Conservation (phyloP, 2,888 invertebrate species). For the Sipha maydis region DNA sequence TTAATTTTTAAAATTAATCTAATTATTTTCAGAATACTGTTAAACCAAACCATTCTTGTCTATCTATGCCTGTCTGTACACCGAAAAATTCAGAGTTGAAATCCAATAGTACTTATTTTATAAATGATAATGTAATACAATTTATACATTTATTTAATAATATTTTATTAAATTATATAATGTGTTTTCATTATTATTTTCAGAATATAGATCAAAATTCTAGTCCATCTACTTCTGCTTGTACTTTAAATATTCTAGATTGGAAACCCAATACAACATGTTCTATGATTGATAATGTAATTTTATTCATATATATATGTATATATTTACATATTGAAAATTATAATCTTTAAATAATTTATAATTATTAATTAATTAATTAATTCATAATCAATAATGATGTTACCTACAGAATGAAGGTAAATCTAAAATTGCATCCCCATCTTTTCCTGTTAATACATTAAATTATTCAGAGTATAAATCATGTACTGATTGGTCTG, state of each 20-base stretch:
- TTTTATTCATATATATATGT: not conserved
- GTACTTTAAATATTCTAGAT: not conserved
- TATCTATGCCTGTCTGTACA: not conserved
- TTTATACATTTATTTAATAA: not conserved
- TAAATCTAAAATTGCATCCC: not conserved
- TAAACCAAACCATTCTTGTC: not conserved
- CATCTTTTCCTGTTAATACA: not conserved
- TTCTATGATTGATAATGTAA: not conserved
- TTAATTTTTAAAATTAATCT: not conserved
- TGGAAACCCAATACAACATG: not conserved
- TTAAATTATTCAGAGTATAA: slow-evolving; percentile 3
- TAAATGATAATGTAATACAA: slow-evolving; percentile 34
- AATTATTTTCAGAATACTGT: not conserved
- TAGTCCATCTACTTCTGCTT: not conserved
- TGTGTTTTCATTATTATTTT: not conserved
- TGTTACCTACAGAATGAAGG: slow-evolving; percentile 6
- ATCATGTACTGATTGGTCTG: not conserved
- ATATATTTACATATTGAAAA: not conserved
- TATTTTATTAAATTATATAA: not conserved
- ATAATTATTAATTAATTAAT: too few relatives aligned
- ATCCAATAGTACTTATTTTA: not conserved
- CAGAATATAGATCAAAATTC: not conserved
- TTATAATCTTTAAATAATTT: not conserved
- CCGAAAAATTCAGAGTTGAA: not conserved
- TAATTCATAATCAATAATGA: not conserved